Evolutionary conservation across 2,888 invertebrate species (phyloP), one percentile per base, ranked within the genome.

Genomic region (Callyntrura sp.): DNA sequence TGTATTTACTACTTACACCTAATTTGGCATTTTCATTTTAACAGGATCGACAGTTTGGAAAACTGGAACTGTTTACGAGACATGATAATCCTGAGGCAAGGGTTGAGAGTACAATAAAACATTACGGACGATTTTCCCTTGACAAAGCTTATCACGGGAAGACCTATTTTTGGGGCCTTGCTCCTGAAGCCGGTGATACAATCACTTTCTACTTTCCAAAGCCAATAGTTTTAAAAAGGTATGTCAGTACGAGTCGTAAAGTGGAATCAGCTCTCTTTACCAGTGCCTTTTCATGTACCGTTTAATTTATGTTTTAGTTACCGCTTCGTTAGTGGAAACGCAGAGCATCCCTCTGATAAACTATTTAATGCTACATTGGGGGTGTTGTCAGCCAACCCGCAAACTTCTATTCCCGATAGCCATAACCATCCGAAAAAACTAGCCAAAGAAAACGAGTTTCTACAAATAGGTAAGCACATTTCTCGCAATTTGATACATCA

Each of bases 151-250:
- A 99, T 94, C 95, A 96, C 23, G 99, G 99, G 0, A 96, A 97
- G 92, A 96, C 97, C 0, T 98, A 97, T 94, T 99, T 98, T 95
- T 99, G 98, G 99, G 98, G 98, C 0, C 95, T 97, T 11, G 95
- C 97, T 60, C 99, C 99, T 0, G 97, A 97, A 93, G 96, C 96
- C 11, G 98, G 97, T 1, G 98, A 98, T 94, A 95, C 96, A 86
- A 95, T 98, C 23, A 96, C 96, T 92, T 97, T 99, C 94, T 96
- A 96, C 94, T 98, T 98, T 94, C 95, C 95, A 76, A 96, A 96
- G 83, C 98, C 98, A 25, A 95, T 96, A 91, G 94, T 94, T 93
- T 94, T 98, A 90, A 96, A 96, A 94, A 96, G 96, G 97, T 97
- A 94, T 94, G 94, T 51, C 48, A 4, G 4, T 55, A 70, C 57